Conservation (phyloP, 1,140 invertebrate species). For the Mya arenaria region DNA sequence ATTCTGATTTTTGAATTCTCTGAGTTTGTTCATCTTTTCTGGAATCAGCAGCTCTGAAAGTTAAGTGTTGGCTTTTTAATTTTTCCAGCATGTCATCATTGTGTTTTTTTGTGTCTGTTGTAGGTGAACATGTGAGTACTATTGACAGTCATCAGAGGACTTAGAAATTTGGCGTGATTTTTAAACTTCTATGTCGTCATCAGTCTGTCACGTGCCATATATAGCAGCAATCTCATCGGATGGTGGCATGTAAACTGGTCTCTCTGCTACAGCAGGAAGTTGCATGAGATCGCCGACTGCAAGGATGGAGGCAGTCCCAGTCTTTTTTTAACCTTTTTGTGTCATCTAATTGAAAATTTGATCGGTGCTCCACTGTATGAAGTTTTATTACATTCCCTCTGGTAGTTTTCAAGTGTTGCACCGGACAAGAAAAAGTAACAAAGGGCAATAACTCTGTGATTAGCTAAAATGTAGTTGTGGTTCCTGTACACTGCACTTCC, state of each 20-base stretch:
- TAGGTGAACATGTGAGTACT: conserved; percentile 33
- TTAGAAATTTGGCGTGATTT: conserved; percentile 25
- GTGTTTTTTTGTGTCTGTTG: conserved; percentile 20
- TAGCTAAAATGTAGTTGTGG: too few relatives aligned
- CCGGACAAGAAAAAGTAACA: too few relatives aligned
- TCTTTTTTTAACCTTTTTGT: too few relatives aligned
- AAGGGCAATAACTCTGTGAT: too few relatives aligned
- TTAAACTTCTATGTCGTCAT: conserved; percentile 22
- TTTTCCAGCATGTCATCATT: conserved; percentile 15
- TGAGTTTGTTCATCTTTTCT: neutral
- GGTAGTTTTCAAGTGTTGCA: too few relatives aligned
- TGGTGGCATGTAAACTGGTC: conserved; percentile 11
- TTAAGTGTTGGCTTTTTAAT: conserved; percentile 13
- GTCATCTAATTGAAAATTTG: too few relatives aligned
- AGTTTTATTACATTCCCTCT: too few relatives aligned
- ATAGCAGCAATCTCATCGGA: conserved; percentile 12
- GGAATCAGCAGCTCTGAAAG: neutral
- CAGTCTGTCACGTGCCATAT: conserved; percentile 2
- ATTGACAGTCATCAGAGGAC: conserved; percentile 30
- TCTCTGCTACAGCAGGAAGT: conserved; percentile 5
- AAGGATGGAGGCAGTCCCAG: conserved; percentile 9
- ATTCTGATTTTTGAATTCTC: neutral
- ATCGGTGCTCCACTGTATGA: too few relatives aligned
- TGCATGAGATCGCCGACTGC: conserved; percentile 7
- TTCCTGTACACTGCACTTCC: too few relatives aligned